Evolutionary conservation across 1,140 invertebrate species (phyloP).

Genomic region (Phymorhynchus buccinoides): DNA sequence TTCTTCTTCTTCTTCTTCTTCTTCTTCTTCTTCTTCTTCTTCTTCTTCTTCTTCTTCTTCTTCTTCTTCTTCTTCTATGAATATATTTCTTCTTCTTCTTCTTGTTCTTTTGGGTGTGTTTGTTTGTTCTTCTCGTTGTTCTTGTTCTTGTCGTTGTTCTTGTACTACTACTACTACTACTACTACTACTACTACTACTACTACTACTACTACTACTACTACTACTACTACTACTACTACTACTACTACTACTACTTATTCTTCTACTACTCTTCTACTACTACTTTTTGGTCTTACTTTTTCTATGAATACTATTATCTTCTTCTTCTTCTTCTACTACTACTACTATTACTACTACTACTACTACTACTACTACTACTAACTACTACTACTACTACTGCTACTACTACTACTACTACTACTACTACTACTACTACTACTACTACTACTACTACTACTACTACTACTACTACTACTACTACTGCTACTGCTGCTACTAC

Average conservation of each 20-base stretch:
- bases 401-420: constrained; percentile 16
- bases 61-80: not conserved
- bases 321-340: not conserved
- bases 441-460: not conserved
- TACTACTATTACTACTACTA: constrained; percentile 13
- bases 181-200: not conserved
- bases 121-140: no score
- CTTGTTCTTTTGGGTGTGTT: not conserved
- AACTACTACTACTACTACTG: constrained; percentile 10
- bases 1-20: not conserved
- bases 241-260: no score
- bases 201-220: not conserved
- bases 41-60: not conserved
- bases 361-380: constrained; percentile 15
- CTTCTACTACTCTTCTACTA: not conserved
- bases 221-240: constrained; percentile 2
- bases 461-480: constrained; percentile 13
- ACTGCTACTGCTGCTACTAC: constrained; percentile 5
- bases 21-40: not conserved
- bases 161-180: not conserved
- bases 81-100: not conserved
- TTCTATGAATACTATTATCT: no score
- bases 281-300: no score
- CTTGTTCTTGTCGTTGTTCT: no score
- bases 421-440: constrained; percentile 12